These are phyloP conservation scores for Drosophila hydei DNA, from an alignment of 1,140 invertebrate species.

Conservation along the genomic window DNA sequence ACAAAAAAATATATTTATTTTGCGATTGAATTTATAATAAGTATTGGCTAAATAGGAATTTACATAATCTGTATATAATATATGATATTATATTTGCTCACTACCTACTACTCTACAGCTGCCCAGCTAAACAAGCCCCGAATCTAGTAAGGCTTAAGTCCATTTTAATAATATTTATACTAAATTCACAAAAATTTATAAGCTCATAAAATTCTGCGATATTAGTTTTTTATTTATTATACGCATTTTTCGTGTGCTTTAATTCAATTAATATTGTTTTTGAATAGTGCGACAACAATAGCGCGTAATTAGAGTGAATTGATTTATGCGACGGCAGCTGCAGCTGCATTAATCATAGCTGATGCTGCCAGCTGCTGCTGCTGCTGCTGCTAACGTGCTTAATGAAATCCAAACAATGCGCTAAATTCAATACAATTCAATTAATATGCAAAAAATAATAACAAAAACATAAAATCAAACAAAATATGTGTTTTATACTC, in stretches of 20 bases:
- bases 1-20: too few relatives aligned
- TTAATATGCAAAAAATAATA: constrained; percentile 42
- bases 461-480: constrained; percentile 4
- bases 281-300: constrained; percentile 56
- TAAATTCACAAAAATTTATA: too few relatives aligned
- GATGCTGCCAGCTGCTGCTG: constrained; percentile 8
- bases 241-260: background rate
- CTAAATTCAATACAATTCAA: constrained; percentile 46
- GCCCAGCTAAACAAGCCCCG: too few relatives aligned
- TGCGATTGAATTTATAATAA: too few relatives aligned
- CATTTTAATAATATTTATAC: too few relatives aligned
- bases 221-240: too few relatives aligned
- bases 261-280: constrained; percentile 66
- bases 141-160: too few relatives aligned
- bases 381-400: constrained; percentile 50
- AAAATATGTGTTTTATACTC: constrained; percentile 1
- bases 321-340: constrained; percentile 55
- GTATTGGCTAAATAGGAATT: too few relatives aligned
- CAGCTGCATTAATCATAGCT: constrained; percentile 29
- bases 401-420: constrained; percentile 68
- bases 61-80: too few relatives aligned
- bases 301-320: constrained; percentile 68
- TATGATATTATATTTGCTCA: too few relatives aligned
- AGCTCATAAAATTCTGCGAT: too few relatives aligned
- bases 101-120: too few relatives aligned